A percentile compares a stretch with the other conserved stretches of the same genome.
These are phyloP conservation scores for Balanococcus diminutus DNA, from an alignment of 2,888 invertebrate genomes.

Conservation along the genomic window DNA sequence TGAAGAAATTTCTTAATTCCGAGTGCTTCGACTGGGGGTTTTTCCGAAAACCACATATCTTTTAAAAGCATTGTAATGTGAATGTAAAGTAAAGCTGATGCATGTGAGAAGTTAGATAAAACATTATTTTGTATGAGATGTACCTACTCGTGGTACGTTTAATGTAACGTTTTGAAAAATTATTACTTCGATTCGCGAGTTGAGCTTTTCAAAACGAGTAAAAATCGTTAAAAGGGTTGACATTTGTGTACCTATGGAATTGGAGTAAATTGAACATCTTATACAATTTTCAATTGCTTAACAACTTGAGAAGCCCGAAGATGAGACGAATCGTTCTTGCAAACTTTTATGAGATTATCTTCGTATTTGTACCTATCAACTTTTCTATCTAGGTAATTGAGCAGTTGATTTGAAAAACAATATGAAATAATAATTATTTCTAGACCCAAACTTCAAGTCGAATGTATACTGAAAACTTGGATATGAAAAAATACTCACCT, in stretches of 20 bases:
- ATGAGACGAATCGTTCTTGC: background rate
- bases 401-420: background rate
- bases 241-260: background rate
- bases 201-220: background rate
- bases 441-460: background rate
- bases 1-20: background rate
- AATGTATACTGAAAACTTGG: background rate
- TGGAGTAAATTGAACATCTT: background rate
- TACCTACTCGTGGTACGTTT: background rate
- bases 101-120: background rate
- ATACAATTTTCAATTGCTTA: background rate
- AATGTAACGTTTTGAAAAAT: background rate
- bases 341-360: background rate
- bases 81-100: background rate
- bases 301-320: background rate
- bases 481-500: background rate
- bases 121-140: background rate
- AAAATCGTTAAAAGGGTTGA: slow-evolving; percentile 13
- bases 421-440: background rate
- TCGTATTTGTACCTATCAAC: no score
- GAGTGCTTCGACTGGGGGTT: background rate
- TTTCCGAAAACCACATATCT: slow-evolving; percentile 3
- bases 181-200: background rate
- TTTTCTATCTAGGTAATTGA: background rate
- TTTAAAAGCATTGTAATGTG: background rate